Base-by-base conservation (phyloP, 2,113 vertebrate genomes). In the Peromyscus leucopus region DNA sequence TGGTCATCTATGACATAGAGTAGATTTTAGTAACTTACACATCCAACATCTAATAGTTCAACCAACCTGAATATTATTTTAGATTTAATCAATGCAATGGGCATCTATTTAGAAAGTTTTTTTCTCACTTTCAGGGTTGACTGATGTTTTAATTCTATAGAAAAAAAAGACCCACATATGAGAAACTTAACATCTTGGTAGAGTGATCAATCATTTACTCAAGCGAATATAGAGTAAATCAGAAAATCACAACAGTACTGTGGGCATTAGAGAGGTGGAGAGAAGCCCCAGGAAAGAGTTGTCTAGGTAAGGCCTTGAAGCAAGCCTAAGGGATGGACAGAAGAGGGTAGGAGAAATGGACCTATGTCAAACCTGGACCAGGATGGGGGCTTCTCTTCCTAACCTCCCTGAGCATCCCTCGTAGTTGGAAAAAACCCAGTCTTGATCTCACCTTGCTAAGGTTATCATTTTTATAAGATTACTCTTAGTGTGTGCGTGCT, bases 361-460 rank as follows among this genome's bases (percentile, higher is more conserved):
- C 65, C 57, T 92, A 94, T 33, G 67, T 83, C 86, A 92, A 22
- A n/a, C 6, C 1, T 28, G 51, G 67, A 1, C n/a, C 69, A 87
- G 13, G 4, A 46, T 8, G 21, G 80, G 7, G 46, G 51, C 2
- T 75, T 46, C 69, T 89, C 42, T 76, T 46, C 12, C 46, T 55
- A 72, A 92, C 13, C 11, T 48, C 39, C 36, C 0, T 42, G 13
- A 74, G 33, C 39, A 78, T 71, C 92, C 76, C 33, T 72, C 63
- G 2, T 21, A 36, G 10, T 87, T 91, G 19, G 67, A 88, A 90
- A 83, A 67, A 89, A 48, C 76, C 57, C 24, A 33, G n/a, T 69
- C 48, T 95, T 93, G 93, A 84, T 55, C 4, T 76, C 46, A 61
- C 2, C 26, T 80, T 84, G 2, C 80, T 96, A 96, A 89, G 94